Base-by-base conservation (phyloP, 2,797 vertebrate species). In the Tachyglossus aculeatus region DNA sequence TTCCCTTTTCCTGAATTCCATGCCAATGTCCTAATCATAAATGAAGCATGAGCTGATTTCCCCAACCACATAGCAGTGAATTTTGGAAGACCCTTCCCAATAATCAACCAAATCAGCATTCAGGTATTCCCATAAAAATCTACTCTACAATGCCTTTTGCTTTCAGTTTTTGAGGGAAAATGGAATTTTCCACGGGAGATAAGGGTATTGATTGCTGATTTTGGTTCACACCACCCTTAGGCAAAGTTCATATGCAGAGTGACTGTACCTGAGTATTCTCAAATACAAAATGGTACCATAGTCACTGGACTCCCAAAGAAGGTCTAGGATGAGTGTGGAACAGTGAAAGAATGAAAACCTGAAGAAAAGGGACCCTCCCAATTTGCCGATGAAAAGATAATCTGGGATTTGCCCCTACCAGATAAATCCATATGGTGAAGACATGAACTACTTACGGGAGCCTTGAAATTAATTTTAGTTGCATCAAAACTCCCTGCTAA, bases 391-490 rank as follows among this genome's bases (percentile, higher is more conserved):
- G 27, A 48, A 64, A 76, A 34, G 71, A 67, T 41, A 55, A 65
- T 52, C 63, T 77, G 56, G 62, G 68, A 48, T 54, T 71, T 71
- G 60, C 61, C 34, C 44, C 55, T 70, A 73, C 16, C 62, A 80
- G 25, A 25, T 41, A 66, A 87, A 74, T 74, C 79, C 62, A 60
- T 73, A 62, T 66, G 57, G 31, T 33, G 29, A 68, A 81, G 65
- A 76, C 62, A 58, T 18, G 73, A 40, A 58, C 45, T 41, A 29
- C 44, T 78, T 68, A 38, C 67, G 32, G 67, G 81, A 86, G 1
- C 4, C 71, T 80, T 80, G 73, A 88, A 81, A 87, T 70, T 18
- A 4, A 86, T 90, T 91, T 86, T 82, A 64, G 63, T 77, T 84
- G 75, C 65, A 77, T 78, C 71, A 38, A 63, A 50, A 56, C 51